These are phyloP conservation scores for Ernsta delagoae DNA, from an alignment of 2,888 invertebrate species.

Conservation along the genomic window DNA sequence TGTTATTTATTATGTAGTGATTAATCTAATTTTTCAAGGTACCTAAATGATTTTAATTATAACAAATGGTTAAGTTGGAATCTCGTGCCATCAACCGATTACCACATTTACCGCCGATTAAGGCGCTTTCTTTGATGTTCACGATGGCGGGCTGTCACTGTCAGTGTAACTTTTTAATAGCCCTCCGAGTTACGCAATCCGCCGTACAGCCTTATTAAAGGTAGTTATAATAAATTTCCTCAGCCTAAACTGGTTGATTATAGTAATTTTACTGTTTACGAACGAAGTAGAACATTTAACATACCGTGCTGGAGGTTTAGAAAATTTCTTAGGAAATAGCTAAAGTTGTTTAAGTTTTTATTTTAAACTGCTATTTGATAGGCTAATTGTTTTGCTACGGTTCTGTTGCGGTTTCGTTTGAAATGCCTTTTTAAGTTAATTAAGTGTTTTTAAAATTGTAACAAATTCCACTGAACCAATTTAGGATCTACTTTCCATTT, in stretches of 20 bases:
- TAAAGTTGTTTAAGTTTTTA: background rate
- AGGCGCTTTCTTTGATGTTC: constrained; percentile 41
- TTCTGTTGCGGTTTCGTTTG: background rate
- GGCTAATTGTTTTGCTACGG: constrained; percentile 1
- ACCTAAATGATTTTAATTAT: constrained; percentile 6
- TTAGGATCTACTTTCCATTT: background rate
- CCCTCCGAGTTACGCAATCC: constrained; percentile 47
- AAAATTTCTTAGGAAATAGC: constrained; percentile 19
- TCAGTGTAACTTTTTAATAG: constrained; percentile 45
- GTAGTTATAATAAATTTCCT: constrained; percentile 40
- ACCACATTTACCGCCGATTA: constrained; percentile 24
- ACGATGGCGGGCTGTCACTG: constrained; percentile 47
- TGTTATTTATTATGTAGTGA: too few relatives aligned
- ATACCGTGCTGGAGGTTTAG: constrained; percentile 1
- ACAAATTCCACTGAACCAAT: constrained; percentile 4
- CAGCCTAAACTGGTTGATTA: constrained; percentile 39
- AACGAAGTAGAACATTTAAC: constrained; percentile 18
- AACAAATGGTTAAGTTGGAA: constrained; percentile 19
- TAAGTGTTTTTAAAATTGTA: background rate
- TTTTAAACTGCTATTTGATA: background rate
- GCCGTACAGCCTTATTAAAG: constrained; percentile 38
- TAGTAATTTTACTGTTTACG: constrained; percentile 41
- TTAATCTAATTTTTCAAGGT: too few relatives aligned
- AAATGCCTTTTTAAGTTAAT: background rate
- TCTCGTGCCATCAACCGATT: constrained; percentile 37